Base-by-base conservation (phyloP, 2,888 invertebrate genomes). In the Polymixis lichenea region DNA sequence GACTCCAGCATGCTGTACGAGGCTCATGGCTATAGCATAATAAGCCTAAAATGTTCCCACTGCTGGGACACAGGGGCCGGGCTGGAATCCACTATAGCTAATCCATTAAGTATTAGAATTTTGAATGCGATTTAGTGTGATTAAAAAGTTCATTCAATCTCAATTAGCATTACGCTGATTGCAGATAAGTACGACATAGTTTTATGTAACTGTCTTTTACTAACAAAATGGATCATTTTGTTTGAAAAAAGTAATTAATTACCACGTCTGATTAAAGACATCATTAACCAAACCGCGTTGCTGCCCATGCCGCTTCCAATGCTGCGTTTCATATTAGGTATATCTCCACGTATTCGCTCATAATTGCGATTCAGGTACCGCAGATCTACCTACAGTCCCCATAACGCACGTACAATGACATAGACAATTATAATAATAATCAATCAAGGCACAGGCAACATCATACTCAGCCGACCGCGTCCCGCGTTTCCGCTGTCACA, bases 401-500 rank as follows among this genome's bases (percentile, higher is more conserved):
- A 71, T 78, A 84, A 8, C 46, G 32, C 70, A 65, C 65, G 51
- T 67, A 82, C 65, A 80, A 80, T 84, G 77, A 82, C 73, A 77
- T 69, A 86, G 73, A 85, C 64, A 82, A 86, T 79, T 82, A 83
- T 75, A 80, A 82, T 86, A 82, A 83, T 87, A 85, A 83, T 85
- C 80, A 86, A 85, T 85, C 86, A 86, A 80, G 80, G 72, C 76
- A 77, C 68, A 78, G 68, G 78, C 65, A 74, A 80, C 78, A 80
- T 80, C 77, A 85, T 64, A 81, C 81, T 32, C 32, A 87, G 83
- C 86, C 80, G 80, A 85, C 76, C 86, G 89, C 88, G 80, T 83
- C 80, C 87, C 86, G 86, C 84, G 90, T 90, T 89, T 94, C 93
- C 94, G 92, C 88, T 91, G 89, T 88, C 86, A 82, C 80, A 80